Evolutionary conservation across 1,140 invertebrate genomes (phyloP), one percentile per base, ranked within the genome.

Genomic region (Polypedilum vanderplanki): DNA sequence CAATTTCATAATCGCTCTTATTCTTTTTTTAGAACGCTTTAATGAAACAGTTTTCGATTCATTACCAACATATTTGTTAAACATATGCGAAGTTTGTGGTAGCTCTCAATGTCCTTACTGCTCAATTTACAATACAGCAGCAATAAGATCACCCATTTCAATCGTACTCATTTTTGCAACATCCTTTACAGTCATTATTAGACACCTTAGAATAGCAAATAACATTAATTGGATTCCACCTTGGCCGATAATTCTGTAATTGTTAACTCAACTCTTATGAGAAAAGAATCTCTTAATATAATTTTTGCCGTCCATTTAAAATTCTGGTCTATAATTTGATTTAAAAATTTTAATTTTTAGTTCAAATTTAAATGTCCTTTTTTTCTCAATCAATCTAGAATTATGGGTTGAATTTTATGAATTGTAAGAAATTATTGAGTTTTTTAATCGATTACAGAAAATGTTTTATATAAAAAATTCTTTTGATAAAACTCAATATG

Each of bases 71-170:
- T 96, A 96, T 82, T 85, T 93, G 15, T 84, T 98, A 33, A 97
- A 96, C 82, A 97, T 99, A 77, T 99, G 96, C 80, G 94, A 98
- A 81, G 96, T 98, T n/a, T 99, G 96, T 81, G 97, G 96, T 41
- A 98, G 95, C 20, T 98, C 94, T 70, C 96, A 98, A 82, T 99
- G 97, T 84, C 96, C 96, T 0, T 98, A 98, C 81, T 98, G 96
- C 84, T 91, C 93, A 24, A 94, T 95, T 77, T 96, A 94, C 84
- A 95, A 94, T 79, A 82, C 87, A 46, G 82, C 87, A 46, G 90
- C 89, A 20, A 79, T 79, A 78, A 80, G 79, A 74, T 74, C 74
- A 76, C 74, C 74, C 22, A 22, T 75, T 18, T 46, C 76, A 73
- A 7, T 75, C 20, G 65, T 74, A 65, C 74, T 77, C 76, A 75